Base-by-base conservation (phyloP, 2,888 invertebrate genomes). In the Tachystola acroxantha region DNA sequence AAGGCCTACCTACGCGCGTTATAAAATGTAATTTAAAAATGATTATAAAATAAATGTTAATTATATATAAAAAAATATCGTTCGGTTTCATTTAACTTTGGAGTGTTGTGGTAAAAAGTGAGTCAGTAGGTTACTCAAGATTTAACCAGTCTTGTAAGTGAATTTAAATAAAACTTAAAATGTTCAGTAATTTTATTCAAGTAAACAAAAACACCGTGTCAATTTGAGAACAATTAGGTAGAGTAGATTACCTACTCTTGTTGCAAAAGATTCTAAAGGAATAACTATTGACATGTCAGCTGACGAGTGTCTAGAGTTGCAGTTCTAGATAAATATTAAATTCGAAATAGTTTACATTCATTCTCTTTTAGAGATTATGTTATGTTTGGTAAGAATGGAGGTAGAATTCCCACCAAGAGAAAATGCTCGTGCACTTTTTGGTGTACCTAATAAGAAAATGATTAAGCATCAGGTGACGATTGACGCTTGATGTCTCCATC, bases 151-250 rank as follows among this genome's bases (percentile, higher is more conserved):
- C 62, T 68, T 54, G 46, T 46, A 40, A 46, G 58, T 55, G 50
- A 72, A 72, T 76, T 75, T 68, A 80, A 81, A 76, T 77, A 81
- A 80, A 79, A 78, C 77, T 79, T 80, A 76, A 53, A 64, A 61
- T 69, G 63, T 72, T 67, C 63, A 72, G 70, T 74, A 79, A 61
- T 72, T 82, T 82, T 84, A 81, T 84, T 77, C 57, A 60, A 61
- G 50, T 66, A 65, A 80, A 74, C 69, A 74, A 68, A 69, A 68
- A 71, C 72, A 78, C 50, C 24, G 66, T 57, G 65, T 71, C 71
- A 63, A 60, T n/a, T 55, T 59, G 49, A 43, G 51, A 56, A 57
- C 48, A 54, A 43, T 31, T 39, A 37, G n/a, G n/a, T n/a, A n/a
- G n/a, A n/a, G n/a, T 16, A 40, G 41, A 41, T 43, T 37, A 53